Conservation (phyloP, 2,888 invertebrate genomes). For the Drosophila neotestacea region DNA sequence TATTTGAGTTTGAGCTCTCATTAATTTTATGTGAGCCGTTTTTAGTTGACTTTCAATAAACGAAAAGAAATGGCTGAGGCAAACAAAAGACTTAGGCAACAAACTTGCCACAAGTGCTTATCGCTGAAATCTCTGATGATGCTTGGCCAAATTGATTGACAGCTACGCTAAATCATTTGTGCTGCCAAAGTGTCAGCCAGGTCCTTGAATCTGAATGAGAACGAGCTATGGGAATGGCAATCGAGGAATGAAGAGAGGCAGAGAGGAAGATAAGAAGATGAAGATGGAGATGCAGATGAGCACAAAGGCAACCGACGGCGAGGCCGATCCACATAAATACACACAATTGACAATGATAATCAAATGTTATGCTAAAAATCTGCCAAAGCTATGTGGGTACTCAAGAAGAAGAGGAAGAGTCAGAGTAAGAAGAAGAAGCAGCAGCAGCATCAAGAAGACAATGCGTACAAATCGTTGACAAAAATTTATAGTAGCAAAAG, state of each 20-base stretch:
- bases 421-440: slow-evolving; percentile 11
- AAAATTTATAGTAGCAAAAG: slow-evolving; percentile 78
- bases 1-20: too few relatives aligned
- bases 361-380: slow-evolving; percentile 80
- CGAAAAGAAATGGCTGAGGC: neutral
- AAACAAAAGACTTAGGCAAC: slow-evolving; percentile 44
- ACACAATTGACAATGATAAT: slow-evolving; percentile 78
- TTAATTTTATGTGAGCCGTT: too few relatives aligned
- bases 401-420: slow-evolving; percentile 14
- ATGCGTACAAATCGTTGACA: slow-evolving; percentile 82
- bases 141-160: slow-evolving; percentile 68
- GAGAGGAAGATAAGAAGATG: slow-evolving; percentile 6
- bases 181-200: slow-evolving; percentile 64
- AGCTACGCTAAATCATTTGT: slow-evolving; percentile 75
- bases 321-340: slow-evolving; percentile 61
- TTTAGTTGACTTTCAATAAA: too few relatives aligned
- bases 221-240: slow-evolving; percentile 6
- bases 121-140: slow-evolving; percentile 30
- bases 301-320: slow-evolving; percentile 67
- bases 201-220: slow-evolving; percentile 35
- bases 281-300: slow-evolving; percentile 22
- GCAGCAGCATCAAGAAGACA: slow-evolving; percentile 53
- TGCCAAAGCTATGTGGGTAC: slow-evolving; percentile 49
- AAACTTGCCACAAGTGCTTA: slow-evolving; percentile 39
- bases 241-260: neutral